Evolutionary conservation across 2,797 vertebrate genomes (phyloP), one percentile per base, ranked within the genome.

Genomic region (Mycteria americana): DNA sequence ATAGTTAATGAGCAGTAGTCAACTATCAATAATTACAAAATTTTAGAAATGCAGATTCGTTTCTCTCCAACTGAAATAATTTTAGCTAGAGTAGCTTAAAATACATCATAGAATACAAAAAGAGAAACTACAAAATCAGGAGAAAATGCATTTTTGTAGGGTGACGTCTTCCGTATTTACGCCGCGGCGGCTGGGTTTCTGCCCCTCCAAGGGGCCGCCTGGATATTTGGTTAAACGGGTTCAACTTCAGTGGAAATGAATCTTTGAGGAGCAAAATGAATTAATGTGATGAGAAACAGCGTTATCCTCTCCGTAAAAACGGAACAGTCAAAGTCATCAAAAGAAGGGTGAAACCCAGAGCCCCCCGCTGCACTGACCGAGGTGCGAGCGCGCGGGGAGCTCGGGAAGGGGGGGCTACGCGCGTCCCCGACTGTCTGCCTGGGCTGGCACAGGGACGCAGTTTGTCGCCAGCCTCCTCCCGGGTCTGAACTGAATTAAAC

Each of bases 81-180:
- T 82, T 85, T 30, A 45, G 19, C 16, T 18, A 25, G 13, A 12
- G 17, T 1, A 2, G 17, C 43, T 69, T 56, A n/a, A 88, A 85
- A 35, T 18, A n/a, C 10, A 6, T 25, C 11, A 27, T 28, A 35
- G 48, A 10, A 33, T 9, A 28, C 15, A 64, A 50, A 41, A 13
- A 12, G 3, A 1, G 30, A 37, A 73, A 2, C 18, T 31, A 13
- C 0, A 0, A 70, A 59, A 50, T 2, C 3, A 3, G 35, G 30
- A 62, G 19, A 21, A 51, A 77, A 68, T 5, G 4, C 11, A 2
- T 33, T 56, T 67, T 70, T 68, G 12, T 11, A 23, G 69, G 13
- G 31, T 23, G 51, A 14, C 6, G 25, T 15, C 46, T 43, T 7
- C n/a, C 39, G 86, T 7, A 4, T 33, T 45, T 19, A 5, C 3